Percentiles rank a stretch among this genome's conserved stretches.
These are phyloP conservation scores for Nomada hirtipes DNA, from an alignment of 2,888 invertebrate species.

Conservation along the genomic window DNA sequence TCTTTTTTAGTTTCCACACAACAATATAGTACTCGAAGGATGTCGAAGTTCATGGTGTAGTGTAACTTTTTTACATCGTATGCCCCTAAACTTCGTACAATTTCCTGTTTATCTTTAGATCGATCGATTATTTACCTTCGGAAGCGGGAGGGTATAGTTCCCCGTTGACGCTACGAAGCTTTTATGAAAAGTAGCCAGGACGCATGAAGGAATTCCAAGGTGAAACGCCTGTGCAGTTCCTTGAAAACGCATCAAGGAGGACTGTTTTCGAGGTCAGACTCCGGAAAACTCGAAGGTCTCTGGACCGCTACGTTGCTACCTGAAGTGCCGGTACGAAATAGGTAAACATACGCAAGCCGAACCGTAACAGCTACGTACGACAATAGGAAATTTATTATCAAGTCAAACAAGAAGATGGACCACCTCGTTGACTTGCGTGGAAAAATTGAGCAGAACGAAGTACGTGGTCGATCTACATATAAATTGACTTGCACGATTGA, in stretches of 20 bases:
- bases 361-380: background rate
- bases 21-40: background rate
- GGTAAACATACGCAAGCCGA: slow-evolving; percentile 34
- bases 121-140: background rate
- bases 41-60: background rate
- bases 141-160: background rate
- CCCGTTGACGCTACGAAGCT: background rate
- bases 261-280: slow-evolving; percentile 62
- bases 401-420: background rate
- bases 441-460: too few relatives aligned
- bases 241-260: slow-evolving; percentile 32
- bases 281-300: slow-evolving; percentile 61
- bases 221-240: slow-evolving; percentile 51
- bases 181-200: slow-evolving; percentile 68
- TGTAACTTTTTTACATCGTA: too few relatives aligned
- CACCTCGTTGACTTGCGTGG: background rate
- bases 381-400: background rate
- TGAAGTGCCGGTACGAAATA: slow-evolving; percentile 60
- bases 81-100: background rate
- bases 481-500: too few relatives aligned
- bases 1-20: background rate
- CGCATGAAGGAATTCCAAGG: slow-evolving; percentile 67
- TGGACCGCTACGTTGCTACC: slow-evolving; percentile 60
- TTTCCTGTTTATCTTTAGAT: background rate
- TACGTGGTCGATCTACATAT: background rate